Evolutionary conservation across 2,888 invertebrate genomes (phyloP).

Genomic region (Apodemia hepburni): DNA sequence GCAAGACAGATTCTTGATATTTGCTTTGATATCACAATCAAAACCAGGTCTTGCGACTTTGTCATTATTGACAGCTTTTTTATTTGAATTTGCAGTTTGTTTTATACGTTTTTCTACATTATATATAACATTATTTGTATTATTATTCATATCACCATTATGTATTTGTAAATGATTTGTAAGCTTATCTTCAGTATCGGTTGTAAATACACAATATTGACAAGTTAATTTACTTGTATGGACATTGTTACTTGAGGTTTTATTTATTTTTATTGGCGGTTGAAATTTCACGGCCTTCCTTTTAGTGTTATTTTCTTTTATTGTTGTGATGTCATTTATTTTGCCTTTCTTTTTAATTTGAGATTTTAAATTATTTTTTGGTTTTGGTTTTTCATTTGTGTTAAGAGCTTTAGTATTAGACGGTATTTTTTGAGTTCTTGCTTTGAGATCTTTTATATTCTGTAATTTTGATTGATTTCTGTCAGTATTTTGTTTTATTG

Average conservation of each 20-base stretch:
- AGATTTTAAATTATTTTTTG: background rate
- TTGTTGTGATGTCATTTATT: background rate
- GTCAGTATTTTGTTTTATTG: background rate
- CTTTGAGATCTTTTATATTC: background rate
- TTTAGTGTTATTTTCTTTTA: background rate
- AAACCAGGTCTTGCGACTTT: background rate
- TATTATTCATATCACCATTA: background rate
- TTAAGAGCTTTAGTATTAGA: background rate
- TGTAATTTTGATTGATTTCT: background rate
- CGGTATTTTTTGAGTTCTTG: background rate
- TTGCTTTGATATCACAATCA: background rate
- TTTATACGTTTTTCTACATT: background rate
- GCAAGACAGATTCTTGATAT: conserved; percentile 21
- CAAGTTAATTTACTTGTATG: background rate
- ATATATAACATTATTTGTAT: background rate
- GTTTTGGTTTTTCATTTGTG: background rate
- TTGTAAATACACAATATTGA: background rate
- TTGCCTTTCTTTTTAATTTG: background rate
- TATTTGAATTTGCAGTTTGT: background rate
- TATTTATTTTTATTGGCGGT: conserved; percentile 1
- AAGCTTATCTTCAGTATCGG: background rate
- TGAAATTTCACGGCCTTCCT: background rate
- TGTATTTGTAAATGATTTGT: background rate
- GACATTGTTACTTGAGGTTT: background rate
- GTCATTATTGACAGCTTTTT: background rate